Conservation (phyloP, 2,888 invertebrate genomes). For the Nomada hirtipes region DNA sequence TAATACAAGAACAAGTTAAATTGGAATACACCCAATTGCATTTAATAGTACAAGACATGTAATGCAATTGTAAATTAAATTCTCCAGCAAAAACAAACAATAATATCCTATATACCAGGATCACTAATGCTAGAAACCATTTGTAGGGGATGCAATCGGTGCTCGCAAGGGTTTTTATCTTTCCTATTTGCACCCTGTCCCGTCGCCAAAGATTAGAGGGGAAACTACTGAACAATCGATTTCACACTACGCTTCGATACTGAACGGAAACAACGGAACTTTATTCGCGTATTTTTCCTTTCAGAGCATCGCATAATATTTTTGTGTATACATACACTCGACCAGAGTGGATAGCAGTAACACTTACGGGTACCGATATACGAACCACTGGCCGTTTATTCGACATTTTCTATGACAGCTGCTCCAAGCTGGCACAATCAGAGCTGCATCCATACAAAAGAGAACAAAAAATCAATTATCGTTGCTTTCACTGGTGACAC, state of each 20-base stretch:
- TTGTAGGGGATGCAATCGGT: slow-evolving; percentile 1
- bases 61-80: slow-evolving; percentile 1
- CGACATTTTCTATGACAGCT: slow-evolving; percentile 83
- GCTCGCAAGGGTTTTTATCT: not conserved
- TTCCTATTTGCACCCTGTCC: not conserved
- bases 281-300: slow-evolving; percentile 6
- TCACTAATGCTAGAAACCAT: not conserved
- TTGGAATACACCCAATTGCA: not conserved
- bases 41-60: not conserved
- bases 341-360: slow-evolving; percentile 50
- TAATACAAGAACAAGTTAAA: not conserved
- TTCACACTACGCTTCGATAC: slow-evolving; percentile 24
- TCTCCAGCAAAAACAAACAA: not conserved
- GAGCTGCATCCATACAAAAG: slow-evolving; percentile 81
- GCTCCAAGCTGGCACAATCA: slow-evolving; percentile 82
- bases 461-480: slow-evolving; percentile 67
- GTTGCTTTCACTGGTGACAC: slow-evolving; percentile 12
- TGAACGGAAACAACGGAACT: slow-evolving; percentile 22
- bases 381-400: slow-evolving; percentile 83
- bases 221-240: slow-evolving; percentile 37
- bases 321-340: slow-evolving; percentile 47
- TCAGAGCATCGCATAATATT: slow-evolving; percentile 48
- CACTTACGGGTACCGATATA: slow-evolving; percentile 75
- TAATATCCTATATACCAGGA: not conserved
- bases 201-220: not conserved